Base-by-base conservation (phyloP, 2,888 invertebrate genomes). In the Oithona nana region DNA sequence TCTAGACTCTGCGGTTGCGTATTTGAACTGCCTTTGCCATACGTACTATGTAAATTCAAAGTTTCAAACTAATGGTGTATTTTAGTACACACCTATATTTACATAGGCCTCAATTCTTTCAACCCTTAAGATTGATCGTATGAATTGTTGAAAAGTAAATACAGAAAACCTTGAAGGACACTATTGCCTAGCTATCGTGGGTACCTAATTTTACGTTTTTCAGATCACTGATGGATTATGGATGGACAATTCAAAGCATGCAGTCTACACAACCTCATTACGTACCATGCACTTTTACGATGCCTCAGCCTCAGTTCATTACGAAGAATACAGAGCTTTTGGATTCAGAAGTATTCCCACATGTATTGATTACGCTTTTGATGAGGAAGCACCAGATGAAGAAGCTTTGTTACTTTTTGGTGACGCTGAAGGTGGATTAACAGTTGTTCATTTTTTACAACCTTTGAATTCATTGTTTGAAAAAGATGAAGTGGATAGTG, bases 241-340 rank as follows among this genome's bases (percentile, higher is more conserved):
- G 57, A 50, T 56, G 62, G 31, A 56, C 22, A 61, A 61, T 52
- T 64, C 64, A 24, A 64, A 62, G 28, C 64, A 64, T 39, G 50
- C 61, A 13, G 62, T 64, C 13, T 64, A 62, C 30, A 29, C 61
- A 39, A 61, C 64, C 16, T 62, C 64, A 3, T 30, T 62, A 16
- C 3, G 64, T 11, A 57, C 62, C 2, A 61, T 64, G 29, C 64
- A 64, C 30, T 64, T 64, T 26, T 64, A 49, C 50, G 64, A 64
- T 48, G 64, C 64, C 2, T 64, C 64, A 1, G 64, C 64, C 2
- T 61, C 64, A 1, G 61, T 61, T 8, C 64, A 64, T 52, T 62
- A 62, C 20, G 61, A 61, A 13, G 62, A 64, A 50, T 64, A 62
- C 20, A 4, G 62, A 50, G 61, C 56, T 3, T 62, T 54, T 31